Base-by-base conservation (phyloP, 2,888 invertebrate species). In the Xestoiulus laeticollis region DNA sequence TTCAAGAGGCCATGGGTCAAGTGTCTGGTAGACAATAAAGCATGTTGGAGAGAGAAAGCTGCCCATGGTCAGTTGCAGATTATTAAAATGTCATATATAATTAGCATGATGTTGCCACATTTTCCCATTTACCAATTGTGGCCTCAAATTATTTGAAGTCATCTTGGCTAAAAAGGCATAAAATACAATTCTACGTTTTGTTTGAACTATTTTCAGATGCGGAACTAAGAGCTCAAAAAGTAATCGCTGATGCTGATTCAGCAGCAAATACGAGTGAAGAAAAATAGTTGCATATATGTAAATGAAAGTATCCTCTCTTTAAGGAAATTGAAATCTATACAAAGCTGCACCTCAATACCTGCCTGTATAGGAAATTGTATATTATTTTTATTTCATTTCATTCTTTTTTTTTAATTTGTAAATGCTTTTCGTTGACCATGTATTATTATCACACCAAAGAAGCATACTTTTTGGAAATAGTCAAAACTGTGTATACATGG, bases 21-120 rank as follows among this genome's bases (percentile, higher is more conserved):
- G 38, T 96, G 96, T 92, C 94, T 97, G 87, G 93, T 93, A 82
- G 95, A 95, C 90, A 97, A 97, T 92, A 96, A 96, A 92, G 94
- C 94, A 90, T 95, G 95, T 90, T 97, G 97, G 97, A 92, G 92
- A 90, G 91, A 91, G 85, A 90, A 91, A 88, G 92, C 92, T 22
- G 89, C 88, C 16, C 59, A 59, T 12, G 88, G 88, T 88, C 33
- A 6, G 68, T 85, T 12, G 5, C 6, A 0, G 6, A 48, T 85
- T 85, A 32, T 85, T 85, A 32, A 32, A 6, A 85, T 85, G 44
- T 33, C 1, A 38, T 84, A 84, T 84, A 30, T 2, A n/a, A 59
- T 3, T 14, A 48, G 16, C 8, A 83, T 82, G 32, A 19, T 82
- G n/a, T n/a, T n/a, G n/a, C n/a, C n/a, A n/a, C n/a, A n/a, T n/a